Percentiles rank a stretch among this genome's conserved stretches.
Conservation (phyloP, 2,888 invertebrate species). For the Andrena praecox region DNA sequence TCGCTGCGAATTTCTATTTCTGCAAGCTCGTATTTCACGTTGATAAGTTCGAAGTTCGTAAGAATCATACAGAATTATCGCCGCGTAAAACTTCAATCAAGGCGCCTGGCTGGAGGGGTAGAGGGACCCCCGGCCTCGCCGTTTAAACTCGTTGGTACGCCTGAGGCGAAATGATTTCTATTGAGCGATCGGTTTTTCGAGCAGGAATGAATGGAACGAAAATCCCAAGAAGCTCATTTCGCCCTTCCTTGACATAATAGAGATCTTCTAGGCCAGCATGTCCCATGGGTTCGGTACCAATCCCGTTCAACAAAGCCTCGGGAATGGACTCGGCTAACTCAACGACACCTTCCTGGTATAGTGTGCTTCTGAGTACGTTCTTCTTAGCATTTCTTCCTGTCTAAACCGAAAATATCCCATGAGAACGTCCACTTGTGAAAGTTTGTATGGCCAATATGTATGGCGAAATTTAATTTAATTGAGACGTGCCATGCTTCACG, state of each 20-base stretch:
- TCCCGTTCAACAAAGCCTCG: constrained; percentile 74
- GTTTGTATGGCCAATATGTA: constrained; percentile 22
- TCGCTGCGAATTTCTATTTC: neutral
- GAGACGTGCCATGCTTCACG: neutral
- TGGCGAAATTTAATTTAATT: constrained; percentile 21
- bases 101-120: neutral
- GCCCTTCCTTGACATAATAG: constrained; percentile 74
- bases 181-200: constrained; percentile 67
- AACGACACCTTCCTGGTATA: constrained; percentile 62
- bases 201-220: constrained; percentile 65
- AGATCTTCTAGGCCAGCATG: constrained; percentile 71
- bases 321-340: constrained; percentile 72
- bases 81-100: constrained; percentile 26
- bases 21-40: neutral
- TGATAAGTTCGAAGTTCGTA: neutral
- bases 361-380: constrained; percentile 52
- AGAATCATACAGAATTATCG: constrained; percentile 17
- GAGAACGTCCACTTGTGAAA: constrained; percentile 41
- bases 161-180: constrained; percentile 64
- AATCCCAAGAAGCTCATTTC: constrained; percentile 75
- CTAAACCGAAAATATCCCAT: constrained; percentile 54
- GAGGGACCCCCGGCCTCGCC: neutral
- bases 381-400: constrained; percentile 59
- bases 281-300: constrained; percentile 75
- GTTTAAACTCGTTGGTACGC: constrained; percentile 45